Conservation (phyloP, 2,797 vertebrate genomes). For the Alexandromys oeconomus region DNA sequence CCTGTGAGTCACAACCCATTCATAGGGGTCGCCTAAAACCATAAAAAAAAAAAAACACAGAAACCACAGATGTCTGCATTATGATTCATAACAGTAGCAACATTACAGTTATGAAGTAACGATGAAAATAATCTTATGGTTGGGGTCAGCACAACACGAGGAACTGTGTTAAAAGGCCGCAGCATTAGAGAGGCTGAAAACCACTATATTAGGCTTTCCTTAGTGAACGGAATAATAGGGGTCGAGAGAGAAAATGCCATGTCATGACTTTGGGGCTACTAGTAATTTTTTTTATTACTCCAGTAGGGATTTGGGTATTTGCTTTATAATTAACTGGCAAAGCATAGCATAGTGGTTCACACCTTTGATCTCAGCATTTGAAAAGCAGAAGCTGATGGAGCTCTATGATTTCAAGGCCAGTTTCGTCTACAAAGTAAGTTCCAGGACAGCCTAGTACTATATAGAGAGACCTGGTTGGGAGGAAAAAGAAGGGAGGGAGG, state of each 20-base stretch:
- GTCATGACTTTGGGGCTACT: background rate
- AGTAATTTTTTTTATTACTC: background rate
- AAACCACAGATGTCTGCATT: no score
- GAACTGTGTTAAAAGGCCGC: no score
- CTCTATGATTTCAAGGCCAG: background rate
- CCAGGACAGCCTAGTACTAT: background rate
- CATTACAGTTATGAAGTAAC: no score
- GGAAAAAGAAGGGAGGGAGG: accelerated
- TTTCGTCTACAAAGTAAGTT: background rate
- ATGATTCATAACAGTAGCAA: no score
- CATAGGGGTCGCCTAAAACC: background rate
- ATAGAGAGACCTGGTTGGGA: background rate
- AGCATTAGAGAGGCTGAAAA: background rate
- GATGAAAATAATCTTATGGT: no score
- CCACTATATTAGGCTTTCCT: background rate
- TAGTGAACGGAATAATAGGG: background rate
- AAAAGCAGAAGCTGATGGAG: background rate
- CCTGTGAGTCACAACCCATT: background rate
- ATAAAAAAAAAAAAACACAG: no score
- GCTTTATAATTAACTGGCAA: constrained; percentile 36
- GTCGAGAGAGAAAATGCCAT: background rate
- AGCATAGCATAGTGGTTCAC: background rate
- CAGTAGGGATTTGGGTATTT: background rate
- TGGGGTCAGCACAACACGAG: no score
- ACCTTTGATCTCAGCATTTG: background rate